Conservation (phyloP, 2,888 invertebrate genomes). For the Pinctada fucata region DNA sequence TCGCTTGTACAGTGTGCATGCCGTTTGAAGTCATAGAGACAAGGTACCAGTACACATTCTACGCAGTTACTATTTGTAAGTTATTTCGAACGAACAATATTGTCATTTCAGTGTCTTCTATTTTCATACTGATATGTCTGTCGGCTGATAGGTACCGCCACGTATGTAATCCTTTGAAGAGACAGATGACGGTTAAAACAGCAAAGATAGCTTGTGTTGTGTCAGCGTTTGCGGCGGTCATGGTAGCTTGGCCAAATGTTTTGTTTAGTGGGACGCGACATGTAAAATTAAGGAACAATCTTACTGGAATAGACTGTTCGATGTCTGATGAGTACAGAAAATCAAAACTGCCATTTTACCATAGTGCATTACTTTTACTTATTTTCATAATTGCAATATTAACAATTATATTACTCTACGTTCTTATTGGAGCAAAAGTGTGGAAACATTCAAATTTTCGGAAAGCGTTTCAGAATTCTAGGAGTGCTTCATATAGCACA, state of each 20-base stretch:
- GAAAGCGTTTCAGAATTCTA: not conserved
- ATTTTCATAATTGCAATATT: constrained; percentile 34
- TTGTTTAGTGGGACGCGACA: constrained; percentile 27
- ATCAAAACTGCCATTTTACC: constrained; percentile 25
- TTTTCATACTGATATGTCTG: constrained; percentile 32
- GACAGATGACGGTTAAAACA: constrained; percentile 25
- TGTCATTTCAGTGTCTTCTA: constrained; percentile 29
- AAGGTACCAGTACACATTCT: constrained; percentile 38
- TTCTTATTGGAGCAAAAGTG: constrained; percentile 31
- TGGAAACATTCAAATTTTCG: constrained; percentile 28
- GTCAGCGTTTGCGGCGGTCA: constrained; percentile 12
- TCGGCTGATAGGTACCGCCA: constrained; percentile 31
- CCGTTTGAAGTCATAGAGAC: constrained; percentile 42
- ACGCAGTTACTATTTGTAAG: constrained; percentile 28
- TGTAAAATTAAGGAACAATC: constrained; percentile 30
- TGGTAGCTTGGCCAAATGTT: constrained; percentile 33
- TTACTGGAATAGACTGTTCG: constrained; percentile 40
- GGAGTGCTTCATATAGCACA: not conserved
- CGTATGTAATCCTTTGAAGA: constrained; percentile 31
- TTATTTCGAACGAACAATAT: constrained; percentile 34
- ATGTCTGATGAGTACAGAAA: constrained; percentile 26
- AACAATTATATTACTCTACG: constrained; percentile 31
- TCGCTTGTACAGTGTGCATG: constrained; percentile 29
- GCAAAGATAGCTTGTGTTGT: constrained; percentile 8
- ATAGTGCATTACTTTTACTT: constrained; percentile 25